These are phyloP conservation scores for Antechinus flavipes DNA, from an alignment of 2,113 vertebrate genomes.

Conservation along the genomic window DNA sequence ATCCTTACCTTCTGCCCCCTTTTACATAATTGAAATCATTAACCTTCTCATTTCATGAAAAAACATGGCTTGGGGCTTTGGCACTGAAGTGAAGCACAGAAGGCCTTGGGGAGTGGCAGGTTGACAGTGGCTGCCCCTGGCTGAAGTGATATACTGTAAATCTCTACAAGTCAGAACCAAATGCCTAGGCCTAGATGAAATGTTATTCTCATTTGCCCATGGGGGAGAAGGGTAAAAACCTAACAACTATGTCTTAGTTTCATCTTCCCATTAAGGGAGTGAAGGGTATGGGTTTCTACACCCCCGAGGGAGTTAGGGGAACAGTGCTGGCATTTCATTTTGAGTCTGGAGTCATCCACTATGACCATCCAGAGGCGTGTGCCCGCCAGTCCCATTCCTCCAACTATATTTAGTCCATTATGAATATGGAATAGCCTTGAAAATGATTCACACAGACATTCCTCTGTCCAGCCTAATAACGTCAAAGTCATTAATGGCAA, in stretches of 20 bases:
- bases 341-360: slow-evolving; percentile 86
- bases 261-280: slow-evolving; percentile 69
- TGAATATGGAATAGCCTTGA: slow-evolving; percentile 93
- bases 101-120: slow-evolving; percentile 19
- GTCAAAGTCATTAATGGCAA: slow-evolving; percentile 86
- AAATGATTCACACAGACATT: slow-evolving; percentile 91
- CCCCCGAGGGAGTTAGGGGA: slow-evolving; percentile 81
- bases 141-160: neutral
- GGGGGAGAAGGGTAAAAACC: slow-evolving; percentile 60
- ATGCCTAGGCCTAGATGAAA: slow-evolving; percentile 31
- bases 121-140: slow-evolving; percentile 44
- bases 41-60: slow-evolving; percentile 83
- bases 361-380: slow-evolving; percentile 86
- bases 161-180: slow-evolving; percentile 49
- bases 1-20: slow-evolving; percentile 3
- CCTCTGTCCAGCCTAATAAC: slow-evolving; percentile 91
- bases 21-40: slow-evolving; percentile 81
- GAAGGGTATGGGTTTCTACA: slow-evolving; percentile 74
- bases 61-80: slow-evolving; percentile 55
- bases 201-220: slow-evolving; percentile 71
- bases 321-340: slow-evolving; percentile 89
- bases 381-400: slow-evolving; percentile 82
- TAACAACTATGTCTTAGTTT: slow-evolving; percentile 64
- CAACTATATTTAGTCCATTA: slow-evolving; percentile 91
- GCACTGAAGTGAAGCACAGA: slow-evolving; percentile 2